Evolutionary conservation across 1,140 invertebrate species (phyloP), one percentile per base, ranked within the genome.

Genomic region (Arion vulgaris): DNA sequence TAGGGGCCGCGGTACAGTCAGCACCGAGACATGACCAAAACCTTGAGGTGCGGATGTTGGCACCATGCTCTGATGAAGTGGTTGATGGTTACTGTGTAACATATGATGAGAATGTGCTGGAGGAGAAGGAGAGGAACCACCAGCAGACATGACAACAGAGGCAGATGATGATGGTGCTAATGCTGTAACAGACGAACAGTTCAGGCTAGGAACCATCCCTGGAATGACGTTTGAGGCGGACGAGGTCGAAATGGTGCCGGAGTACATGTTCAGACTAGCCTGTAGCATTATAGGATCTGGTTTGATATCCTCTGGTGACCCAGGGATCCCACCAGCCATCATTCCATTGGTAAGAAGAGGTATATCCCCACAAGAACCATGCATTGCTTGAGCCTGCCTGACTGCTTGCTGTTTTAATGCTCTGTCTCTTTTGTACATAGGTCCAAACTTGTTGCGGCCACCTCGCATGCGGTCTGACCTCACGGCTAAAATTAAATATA

Each of bases 371-470:
- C 88, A 89, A n/a, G 84, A 80, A 23, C 38, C 77, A 41, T 88
- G 84, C 81, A 91, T 73, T 26, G 90, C 82, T 17, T 89, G 89
- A 41, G 89, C 89, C 72, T 89, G 87, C 49, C 89, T 87, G 26
- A 98, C 95, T 91, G 98, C 95, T 92, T 99, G 98, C 85, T 99
- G 93, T 92, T 99, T 98, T 87, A 98, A 94, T 91, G 98, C 98
- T 83, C 98, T 94, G 93, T 99, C 98, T 80, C 98, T 94, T 93
- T 99, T 99, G 95, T 99, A 99, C 97, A 99, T 99, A 32, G 98
- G 98, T n/a, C 98, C 98, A 92, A 99, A 99, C 93, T 99, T 99
- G 93, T 99, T 99, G 84, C 98, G 95, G 34, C 98, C 98, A 57
- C 98, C 98, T 79, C 98, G 94, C 98, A 99, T 99, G 86, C 98